Base-by-base conservation (phyloP, 1,140 invertebrate species). In the Ips nitidus region DNA sequence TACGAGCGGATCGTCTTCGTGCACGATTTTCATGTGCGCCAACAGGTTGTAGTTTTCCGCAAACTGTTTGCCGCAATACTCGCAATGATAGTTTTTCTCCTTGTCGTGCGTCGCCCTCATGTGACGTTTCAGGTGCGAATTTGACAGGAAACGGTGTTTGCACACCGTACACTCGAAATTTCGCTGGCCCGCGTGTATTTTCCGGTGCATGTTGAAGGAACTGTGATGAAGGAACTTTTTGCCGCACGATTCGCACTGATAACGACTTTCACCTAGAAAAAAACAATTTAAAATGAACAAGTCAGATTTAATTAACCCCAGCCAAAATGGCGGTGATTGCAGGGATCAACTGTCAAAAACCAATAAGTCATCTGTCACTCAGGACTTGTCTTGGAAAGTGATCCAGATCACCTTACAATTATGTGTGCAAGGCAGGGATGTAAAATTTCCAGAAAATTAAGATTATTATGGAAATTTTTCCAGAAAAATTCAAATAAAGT, bases 201-300 rank as follows among this genome's bases (percentile, higher is more conserved):
- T 78, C 77, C 83, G 84, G 78, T 89, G 88, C 83, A 88, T 87
- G 75, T 87, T 87, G 78, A 88, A 88, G 7, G 87, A 89, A 50
- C 87, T 88, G 71, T 88, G 88, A 82, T 89, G 87, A 65, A 88
- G 81, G 79, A 89, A 90, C 62, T 86, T 84, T 81, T 89, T 89
- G 42, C 87, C 87, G 82, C 88, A 90, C 58, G 86, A 74, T 75
- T 89, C 87, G 76, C 88, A 90, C 81, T 86, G 81, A 65, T 77
- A 80, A 50, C 71, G 71, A 42, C 57, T 73, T 74, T 76, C 74
- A 57, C 75, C 72, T 73, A 22, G 66, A 60, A 72, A 62, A 22
- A 40, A 43, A 42, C 22, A 1, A 55, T 55, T 47, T 4, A 47
- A n/a, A 47, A n/a, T 5, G 45, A 4, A 47, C 45, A 47, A 47